Base-by-base conservation (phyloP, 2,888 invertebrate species). In the Heliconius ethilla region DNA sequence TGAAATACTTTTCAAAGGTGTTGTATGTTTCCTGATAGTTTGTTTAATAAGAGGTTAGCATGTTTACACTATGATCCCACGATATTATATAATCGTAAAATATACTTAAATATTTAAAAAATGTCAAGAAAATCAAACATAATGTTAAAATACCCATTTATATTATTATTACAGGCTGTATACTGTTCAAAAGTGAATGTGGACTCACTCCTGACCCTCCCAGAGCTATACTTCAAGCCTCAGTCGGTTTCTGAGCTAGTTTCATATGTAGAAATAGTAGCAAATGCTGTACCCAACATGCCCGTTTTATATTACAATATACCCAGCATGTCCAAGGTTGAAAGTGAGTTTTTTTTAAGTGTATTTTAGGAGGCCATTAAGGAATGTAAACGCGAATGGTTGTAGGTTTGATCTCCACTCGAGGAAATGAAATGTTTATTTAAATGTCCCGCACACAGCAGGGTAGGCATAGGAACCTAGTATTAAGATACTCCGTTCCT, bases 301-400 rank as follows among this genome's bases (percentile, higher is more conserved):
- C 98, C 98, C 0, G 95, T 98, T 67, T 93, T 97, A 45, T 98
- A 98, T 87, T 98, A 98, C 86, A 98, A 98, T 86, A 97, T 97
- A 83, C 98, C 98, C 0, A 92, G 92, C 80, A 95, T 96, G 89
- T 96, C 96, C 65, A 96, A 95, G 79, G 96, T 98, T 37, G 95
- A 96, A 82, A 92, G 98, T 98, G 93, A 96, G 96, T 94, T 59
- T 55, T 51, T 70, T 51, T 75, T 13, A 11, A 7, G 22, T 55
- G 15, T 59, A 45, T 45, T 33, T 33, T 33, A 33, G 7, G 33
- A 33, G 33, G 33, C 1, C 33, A 33, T 7, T 33, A 33, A 33
- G 33, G 29, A 29, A 5, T 29, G 29, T 29, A 6, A 6, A 29
- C 29, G 29, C 29, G 33, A 33, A 7, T 33, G 7, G 33, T 33